Base-by-base conservation (phyloP, 2,888 invertebrate genomes). In the Noctua janthe region DNA sequence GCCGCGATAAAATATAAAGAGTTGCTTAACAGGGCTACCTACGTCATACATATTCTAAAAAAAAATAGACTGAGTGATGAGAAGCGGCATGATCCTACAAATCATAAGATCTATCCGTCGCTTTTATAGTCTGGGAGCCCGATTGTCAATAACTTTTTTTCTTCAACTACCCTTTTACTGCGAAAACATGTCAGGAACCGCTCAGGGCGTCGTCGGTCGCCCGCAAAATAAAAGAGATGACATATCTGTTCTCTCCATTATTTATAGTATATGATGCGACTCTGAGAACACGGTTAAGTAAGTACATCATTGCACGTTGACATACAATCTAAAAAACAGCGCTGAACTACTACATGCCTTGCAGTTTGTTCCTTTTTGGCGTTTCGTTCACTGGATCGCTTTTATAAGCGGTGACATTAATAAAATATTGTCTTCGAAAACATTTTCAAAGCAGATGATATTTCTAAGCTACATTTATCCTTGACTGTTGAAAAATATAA, bases 61-160 rank as follows among this genome's bases (percentile, higher is more conserved):
- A 78, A 75, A 64, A 74, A 72, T 71, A 71, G 56, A n/a, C 71
- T 59, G 70, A 74, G 35, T 77, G 69, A 85, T 82, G 73, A 83
- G 71, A 83, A 82, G 70, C 29, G 72, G 43, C 64, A n/a, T 71
- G 69, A 71, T 74, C n/a, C 39, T 29, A 29, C 49, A 71, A 67
- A 85, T 64, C 3, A 64, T 72, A 80, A 64, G 75, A 77, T 78
- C 64, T 81, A 75, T 71, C 56, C 66, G 11, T 78, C 76, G 74
- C 69, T 67, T 54, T 47, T 66, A 80, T 59, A 79, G 79, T 70
- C 79, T 51, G 23, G 74, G 72, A 84, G 67, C 51, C 43, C 70
- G 43, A 80, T 78, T 70, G 80, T 78, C 87, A 88, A 88, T 88
- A 87, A 80, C 78, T 83, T 81, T 86, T 86, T 71, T 78, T 86